A percentile compares a stretch with the other conserved stretches of the same genome.
These are phyloP conservation scores for Phyllopteryx taeniolatus DNA, from an alignment of 2,113 vertebrate genomes.

Conservation along the genomic window DNA sequence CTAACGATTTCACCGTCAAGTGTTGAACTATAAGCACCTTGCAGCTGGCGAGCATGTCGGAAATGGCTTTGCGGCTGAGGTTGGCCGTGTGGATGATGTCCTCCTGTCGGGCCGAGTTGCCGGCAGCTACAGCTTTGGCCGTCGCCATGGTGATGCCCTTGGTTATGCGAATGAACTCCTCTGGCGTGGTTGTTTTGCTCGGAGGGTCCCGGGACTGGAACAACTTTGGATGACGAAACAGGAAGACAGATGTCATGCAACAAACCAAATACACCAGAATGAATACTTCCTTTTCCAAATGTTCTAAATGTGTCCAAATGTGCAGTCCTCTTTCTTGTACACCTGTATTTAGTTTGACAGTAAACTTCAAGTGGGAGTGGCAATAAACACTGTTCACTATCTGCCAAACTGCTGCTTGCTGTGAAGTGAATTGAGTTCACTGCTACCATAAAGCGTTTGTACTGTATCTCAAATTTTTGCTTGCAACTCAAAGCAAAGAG, in stretches of 20 bases:
- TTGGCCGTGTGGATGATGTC: slow-evolving; percentile 97
- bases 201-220: slow-evolving; percentile 88
- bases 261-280: not conserved
- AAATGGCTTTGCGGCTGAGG: slow-evolving; percentile 93
- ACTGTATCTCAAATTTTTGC: too few relatives aligned
- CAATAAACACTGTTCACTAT: too few relatives aligned
- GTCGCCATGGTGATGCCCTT: slow-evolving; percentile 99
- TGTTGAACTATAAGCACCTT: slow-evolving; percentile 48
- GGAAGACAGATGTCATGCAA: not conserved
- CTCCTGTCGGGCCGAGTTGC: slow-evolving; percentile 93
- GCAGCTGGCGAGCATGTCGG: slow-evolving; percentile 90
- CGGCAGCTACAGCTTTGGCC: slow-evolving; percentile 95
- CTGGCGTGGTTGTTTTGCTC: slow-evolving; percentile 87
- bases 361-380: too few relatives aligned
- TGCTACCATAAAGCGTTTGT: too few relatives aligned
- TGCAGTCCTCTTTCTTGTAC: too few relatives aligned
- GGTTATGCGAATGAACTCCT: slow-evolving; percentile 98
- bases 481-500: too few relatives aligned
- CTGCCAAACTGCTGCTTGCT: too few relatives aligned
- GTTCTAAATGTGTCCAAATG: not conserved
- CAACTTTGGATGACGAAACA: slow-evolving; percentile 67
- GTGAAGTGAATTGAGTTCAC: too few relatives aligned
- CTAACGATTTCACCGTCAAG: not conserved
- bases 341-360: too few relatives aligned
- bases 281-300: not conserved